Evolutionary conservation across 2,888 invertebrate genomes (phyloP).

Genomic region (Hyposoter dolosus): DNA sequence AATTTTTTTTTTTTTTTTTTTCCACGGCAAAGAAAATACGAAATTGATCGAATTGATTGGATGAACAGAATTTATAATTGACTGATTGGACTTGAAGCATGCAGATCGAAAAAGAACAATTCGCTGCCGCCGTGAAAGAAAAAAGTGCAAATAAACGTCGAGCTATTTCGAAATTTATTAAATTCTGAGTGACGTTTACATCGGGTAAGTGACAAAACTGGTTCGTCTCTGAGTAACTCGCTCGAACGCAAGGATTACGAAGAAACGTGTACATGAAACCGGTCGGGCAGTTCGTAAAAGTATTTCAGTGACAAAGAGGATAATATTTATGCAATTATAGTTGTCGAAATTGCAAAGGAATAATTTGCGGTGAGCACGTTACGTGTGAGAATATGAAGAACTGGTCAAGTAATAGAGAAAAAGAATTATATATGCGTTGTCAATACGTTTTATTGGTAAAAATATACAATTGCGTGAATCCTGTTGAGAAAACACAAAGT

Average conservation of each 20-base stretch:
- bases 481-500: background rate
- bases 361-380: background rate
- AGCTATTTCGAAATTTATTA: background rate
- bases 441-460: constrained; percentile 59
- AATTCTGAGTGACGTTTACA: constrained; percentile 11
- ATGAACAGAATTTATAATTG: background rate
- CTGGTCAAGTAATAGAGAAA: background rate
- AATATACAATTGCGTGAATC: constrained; percentile 41
- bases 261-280: background rate
- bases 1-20: no score
- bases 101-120: background rate
- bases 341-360: background rate
- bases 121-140: background rate
- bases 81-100: background rate
- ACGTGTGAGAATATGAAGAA: background rate
- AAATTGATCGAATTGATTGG: background rate
- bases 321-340: constrained; percentile 12
- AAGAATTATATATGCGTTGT: constrained; percentile 13
- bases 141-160: background rate
- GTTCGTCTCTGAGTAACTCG: background rate
- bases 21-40: no score
- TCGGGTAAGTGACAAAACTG: constrained; percentile 12
- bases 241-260: background rate
- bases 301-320: background rate
- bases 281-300: constrained; percentile 7